Base-by-base conservation (phyloP, 2,888 invertebrate genomes). In the Platycnemis pennipes region DNA sequence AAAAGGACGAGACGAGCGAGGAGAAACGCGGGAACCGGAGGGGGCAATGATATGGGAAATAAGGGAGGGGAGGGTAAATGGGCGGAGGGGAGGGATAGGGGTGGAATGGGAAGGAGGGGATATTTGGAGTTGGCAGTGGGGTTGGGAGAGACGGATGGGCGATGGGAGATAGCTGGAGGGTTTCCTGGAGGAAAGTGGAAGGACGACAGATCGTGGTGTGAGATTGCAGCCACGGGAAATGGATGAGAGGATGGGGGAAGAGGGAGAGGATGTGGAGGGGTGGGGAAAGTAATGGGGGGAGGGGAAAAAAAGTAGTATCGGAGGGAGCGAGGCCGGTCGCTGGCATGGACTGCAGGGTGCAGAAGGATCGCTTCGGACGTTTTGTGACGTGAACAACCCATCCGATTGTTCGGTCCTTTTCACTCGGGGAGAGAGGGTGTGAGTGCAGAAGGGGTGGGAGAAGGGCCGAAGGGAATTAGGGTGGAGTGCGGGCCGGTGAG, bases 351-450 rank as follows among this genome's bases (percentile, higher is more conserved):
- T 37, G 53, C 37, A 53, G 89, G 89, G 89, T 89, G 89, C 56
- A 63, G n/a, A 89, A 46, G 89, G 89, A 89, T 89, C 87, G 87
- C 87, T 46, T 87, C 42, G 89, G 89, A 89, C 89, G 89, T 63
- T 89, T 89, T 89, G 49, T 89, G 89, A 89, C 89, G 89, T 89
- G 89, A 89, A 89, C 89, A 89, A 89, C 89, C 89, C 89, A 89
- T 89, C 89, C 53, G 53, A 89, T 89, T 89, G 89, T 89, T 89
- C 56, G 89, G 89, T 56, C 89, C 89, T 89, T 89, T 89, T 46
- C 77, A 77, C 77, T n/a, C 77, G 3, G 13, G 44, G n/a, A n/a
- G 87, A 45, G 31, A 45, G 45, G 45, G 45, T 5, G 44, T 3
- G 26, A 11, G 77, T 5, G 26, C 7, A 46, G 87, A n/a, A 26